Evolutionary conservation across 1,140 invertebrate species (phyloP), one percentile per base, ranked within the genome.

Genomic region (Solenopsis fugax): DNA sequence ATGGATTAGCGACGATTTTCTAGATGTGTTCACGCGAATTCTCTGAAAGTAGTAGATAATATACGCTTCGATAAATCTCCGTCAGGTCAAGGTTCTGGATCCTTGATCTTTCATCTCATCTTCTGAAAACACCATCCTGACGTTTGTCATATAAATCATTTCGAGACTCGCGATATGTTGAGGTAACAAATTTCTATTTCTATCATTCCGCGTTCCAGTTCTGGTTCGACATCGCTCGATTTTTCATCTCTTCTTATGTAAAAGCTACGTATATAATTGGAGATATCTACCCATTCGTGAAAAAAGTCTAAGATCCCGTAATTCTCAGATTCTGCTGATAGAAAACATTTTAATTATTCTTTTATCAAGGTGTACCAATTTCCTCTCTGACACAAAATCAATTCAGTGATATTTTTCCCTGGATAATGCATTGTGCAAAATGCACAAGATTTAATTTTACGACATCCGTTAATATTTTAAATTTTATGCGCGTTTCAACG

Each of bases 121-220:
- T n/a, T 4, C 13, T 34, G 60, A 65, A 78, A 29, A 56, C 7
- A 9, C 48, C 6, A 50, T 10, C 4, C 29, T 52, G 29, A 67
- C 34, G n/a, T 65, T 80, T 67, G 54, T 21, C n/a, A 6, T 56
- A 67, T 80, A 80, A 67, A 80, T 80, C 62, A 80, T 5, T 9
- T 34, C 77, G n/a, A 13, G 41, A 56, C n/a, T 56, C n/a, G 21
- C 18, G 10, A 67, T 78, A 78, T 54, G 62, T 41, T 29, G 62
- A 80, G 48, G 21, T 65, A 78, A 65, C 60, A 65, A 78, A 65
- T 78, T 29, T 65, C 60, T 65, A 29, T 65, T 78, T 29, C 45
- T 64, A 65, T 41, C 45, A 65, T 65, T 52, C 0, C 29, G n/a
- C 10, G 45, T 65, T 78, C 10, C 29, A 37, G 45, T 78, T 65